Conservation (phyloP, 2,797 vertebrate species). For the Atherinosoma microstoma region DNA sequence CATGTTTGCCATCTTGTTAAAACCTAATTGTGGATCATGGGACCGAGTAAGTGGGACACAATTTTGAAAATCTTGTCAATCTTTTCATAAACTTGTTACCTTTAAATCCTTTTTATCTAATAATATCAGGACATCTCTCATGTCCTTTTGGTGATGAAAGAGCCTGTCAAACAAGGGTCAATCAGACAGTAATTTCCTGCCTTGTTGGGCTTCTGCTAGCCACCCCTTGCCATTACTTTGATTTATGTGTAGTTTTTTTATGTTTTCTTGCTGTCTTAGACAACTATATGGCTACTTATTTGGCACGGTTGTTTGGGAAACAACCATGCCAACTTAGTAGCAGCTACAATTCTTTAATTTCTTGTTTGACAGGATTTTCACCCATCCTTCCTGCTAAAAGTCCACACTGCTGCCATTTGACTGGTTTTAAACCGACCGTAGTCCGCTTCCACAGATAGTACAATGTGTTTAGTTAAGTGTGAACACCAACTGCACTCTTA, state of each 20-base stretch:
- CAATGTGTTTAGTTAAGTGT: no score
- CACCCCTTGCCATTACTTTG: slow-evolving; percentile 44
- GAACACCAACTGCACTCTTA: no score
- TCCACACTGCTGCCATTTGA: no score
- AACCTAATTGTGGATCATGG: slow-evolving; percentile 13
- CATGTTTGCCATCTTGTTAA: slow-evolving; percentile 21
- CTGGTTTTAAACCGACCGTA: no score
- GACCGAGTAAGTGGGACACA: background rate
- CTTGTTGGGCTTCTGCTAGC: slow-evolving; percentile 17
- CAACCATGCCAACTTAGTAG: no score
- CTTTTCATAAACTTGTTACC: background rate
- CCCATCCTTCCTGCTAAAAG: no score
- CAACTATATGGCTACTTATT: no score
- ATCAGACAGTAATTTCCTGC: slow-evolving; percentile 65
- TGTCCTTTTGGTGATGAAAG: slow-evolving; percentile 12
- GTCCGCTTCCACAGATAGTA: no score
- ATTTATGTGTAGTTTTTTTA: slow-evolving; percentile 17
- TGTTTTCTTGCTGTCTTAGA: no score
- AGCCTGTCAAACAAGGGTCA: slow-evolving; percentile 50
- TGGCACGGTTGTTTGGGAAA: no score
- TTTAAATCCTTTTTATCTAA: background rate
- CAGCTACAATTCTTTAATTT: no score
- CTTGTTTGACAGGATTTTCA: no score
- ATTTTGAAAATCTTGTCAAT: background rate
- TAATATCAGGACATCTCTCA: slow-evolving; percentile 24